phyloP scores from a whole-genome alignment of 2,888 invertebrate species.

The Spisula solida region DNA sequence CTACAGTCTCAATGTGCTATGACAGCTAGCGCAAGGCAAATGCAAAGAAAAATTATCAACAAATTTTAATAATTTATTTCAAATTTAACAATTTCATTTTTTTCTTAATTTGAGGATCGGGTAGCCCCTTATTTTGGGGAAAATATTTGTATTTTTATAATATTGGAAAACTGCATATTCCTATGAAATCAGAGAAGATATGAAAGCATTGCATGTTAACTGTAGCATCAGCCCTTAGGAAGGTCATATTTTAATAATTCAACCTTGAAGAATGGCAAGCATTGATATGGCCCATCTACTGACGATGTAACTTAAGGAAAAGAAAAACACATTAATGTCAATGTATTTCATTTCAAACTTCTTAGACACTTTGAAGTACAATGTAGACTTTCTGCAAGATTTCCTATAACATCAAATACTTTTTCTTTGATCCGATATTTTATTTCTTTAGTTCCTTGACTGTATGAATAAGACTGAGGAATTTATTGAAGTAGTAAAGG shows the following conservation, averaged over 20 bases:
- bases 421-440: background rate
- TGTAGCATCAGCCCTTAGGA: too few species aligned
- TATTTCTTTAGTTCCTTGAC: background rate
- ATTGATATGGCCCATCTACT: constrained; percentile 4
- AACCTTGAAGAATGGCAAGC: background rate
- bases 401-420: background rate
- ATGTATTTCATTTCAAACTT: constrained; percentile 16
- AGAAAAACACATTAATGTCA: constrained; percentile 1
- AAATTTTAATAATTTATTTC: too few species aligned
- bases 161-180: too few species aligned
- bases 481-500: background rate
- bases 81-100: too few species aligned
- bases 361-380: constrained; percentile 1
- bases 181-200: too few species aligned
- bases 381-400: background rate
- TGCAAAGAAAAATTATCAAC: too few species aligned
- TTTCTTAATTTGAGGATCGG: too few species aligned
- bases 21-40: too few species aligned
- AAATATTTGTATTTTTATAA: too few species aligned
- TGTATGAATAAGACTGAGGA: background rate
- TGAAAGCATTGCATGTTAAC: too few species aligned
- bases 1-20: too few species aligned
- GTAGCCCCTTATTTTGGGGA: too few species aligned
- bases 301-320: background rate
- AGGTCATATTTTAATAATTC: background rate